These are phyloP conservation scores for Nesoenas mayeri DNA, from an alignment of 2,113 vertebrate genomes.

Conservation along the genomic window DNA sequence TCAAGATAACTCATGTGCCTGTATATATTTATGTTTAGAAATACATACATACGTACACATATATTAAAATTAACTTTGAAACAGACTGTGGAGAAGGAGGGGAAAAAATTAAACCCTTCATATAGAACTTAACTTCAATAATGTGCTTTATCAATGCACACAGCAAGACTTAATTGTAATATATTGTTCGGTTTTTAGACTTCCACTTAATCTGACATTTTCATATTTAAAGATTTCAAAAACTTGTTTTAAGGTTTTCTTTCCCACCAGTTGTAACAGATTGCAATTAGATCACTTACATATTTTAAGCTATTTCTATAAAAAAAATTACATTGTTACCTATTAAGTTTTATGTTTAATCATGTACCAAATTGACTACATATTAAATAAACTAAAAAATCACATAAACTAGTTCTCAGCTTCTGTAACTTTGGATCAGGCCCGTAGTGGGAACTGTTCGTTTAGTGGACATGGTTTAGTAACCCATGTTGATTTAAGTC, in stretches of 20 bases:
- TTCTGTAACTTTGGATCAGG: not conserved
- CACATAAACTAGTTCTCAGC: not conserved
- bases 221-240: not conserved
- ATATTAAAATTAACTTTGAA: not conserved
- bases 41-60: too few species aligned
- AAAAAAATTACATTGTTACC: not conserved
- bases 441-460: not conserved
- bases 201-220: not conserved
- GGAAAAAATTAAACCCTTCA: not conserved
- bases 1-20: not conserved
- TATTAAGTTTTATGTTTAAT: not conserved
- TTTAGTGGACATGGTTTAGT: not conserved
- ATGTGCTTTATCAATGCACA: fast-evolving
- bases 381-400: not conserved
- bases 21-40: not conserved
- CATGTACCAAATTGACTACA: not conserved
- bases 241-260: not conserved
- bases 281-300: not conserved
- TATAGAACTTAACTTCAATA: not conserved
- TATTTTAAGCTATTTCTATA: not conserved
- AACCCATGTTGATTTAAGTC: not conserved
- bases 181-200: not conserved
- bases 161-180: not conserved
- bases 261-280: not conserved
- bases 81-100: not conserved